Conservation (phyloP, 2,113 vertebrate species). For the Fulmarus glacialis region DNA sequence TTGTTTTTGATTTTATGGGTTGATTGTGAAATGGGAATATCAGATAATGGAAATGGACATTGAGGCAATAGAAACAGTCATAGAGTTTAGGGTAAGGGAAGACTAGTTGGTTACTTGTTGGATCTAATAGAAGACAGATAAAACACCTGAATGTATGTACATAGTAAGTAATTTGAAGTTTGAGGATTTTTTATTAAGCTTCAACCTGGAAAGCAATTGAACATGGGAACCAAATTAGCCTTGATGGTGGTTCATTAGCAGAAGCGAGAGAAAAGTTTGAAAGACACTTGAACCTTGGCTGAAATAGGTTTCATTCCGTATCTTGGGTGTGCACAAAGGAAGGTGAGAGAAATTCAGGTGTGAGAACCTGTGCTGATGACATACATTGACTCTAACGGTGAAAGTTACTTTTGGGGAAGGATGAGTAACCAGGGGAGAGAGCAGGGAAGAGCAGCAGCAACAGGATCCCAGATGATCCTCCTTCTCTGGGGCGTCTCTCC, state of each 20-base stretch:
- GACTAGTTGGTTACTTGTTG: neutral
- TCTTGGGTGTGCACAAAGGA: neutral
- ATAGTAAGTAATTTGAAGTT: neutral
- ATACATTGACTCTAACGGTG: neutral
- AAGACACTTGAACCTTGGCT: neutral
- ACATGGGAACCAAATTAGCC: neutral
- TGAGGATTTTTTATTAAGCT: neutral
- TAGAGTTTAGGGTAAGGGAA: neutral
- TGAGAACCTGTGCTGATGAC: neutral
- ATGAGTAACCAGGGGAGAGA: neutral
- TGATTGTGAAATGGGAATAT: neutral
- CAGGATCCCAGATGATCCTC: neutral
- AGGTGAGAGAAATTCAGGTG: neutral
- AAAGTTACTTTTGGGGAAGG: neutral
- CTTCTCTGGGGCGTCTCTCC: neutral
- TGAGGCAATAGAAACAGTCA: neutral
- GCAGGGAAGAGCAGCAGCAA: neutral
- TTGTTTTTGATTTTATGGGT: neutral
- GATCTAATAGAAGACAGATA: neutral
- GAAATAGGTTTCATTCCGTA: neutral
- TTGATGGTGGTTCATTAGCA: neutral
- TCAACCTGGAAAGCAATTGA: neutral
- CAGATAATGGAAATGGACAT: neutral
- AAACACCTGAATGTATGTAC: neutral
- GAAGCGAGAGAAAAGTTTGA: neutral